Base-by-base conservation (phyloP, 1,140 invertebrate genomes). In the Manduca sexta region DNA sequence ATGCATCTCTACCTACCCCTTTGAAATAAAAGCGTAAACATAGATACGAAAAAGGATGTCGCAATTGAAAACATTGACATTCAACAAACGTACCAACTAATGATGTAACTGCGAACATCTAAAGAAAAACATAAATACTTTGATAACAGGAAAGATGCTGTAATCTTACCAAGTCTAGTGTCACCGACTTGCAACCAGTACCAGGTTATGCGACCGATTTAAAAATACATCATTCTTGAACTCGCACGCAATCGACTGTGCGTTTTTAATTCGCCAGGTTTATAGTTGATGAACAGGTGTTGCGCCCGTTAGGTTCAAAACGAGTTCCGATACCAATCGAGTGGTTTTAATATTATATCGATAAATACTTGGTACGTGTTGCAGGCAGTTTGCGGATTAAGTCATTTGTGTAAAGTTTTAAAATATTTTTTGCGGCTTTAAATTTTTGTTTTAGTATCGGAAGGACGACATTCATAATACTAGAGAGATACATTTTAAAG, bases 221-320 rank as follows among this genome's bases (percentile, higher is more conserved):
- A 29, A 34, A 52, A 21, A 45, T 18, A 1, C 39, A 34, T 41
- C 6, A 17, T 12, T 12, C n/a, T 18, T n/a, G 17, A 21, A 41
- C 7, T 26, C 12, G 2, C 18, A n/a, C 7, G 2, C 12, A 4
- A 15, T 5, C 1, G 26, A 8, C 12, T 21, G 5, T 11, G n/a
- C 40, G 12, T 43, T 35, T 34, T 33, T 13, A 45, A 43, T 45
- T 51, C 16, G 52, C 12, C 52, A 59, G 46, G 40, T 29, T 40
- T 41, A 52, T 40, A 49, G 33, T 49, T 26, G 50, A 45, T 44
- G 43, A 57, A 64, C 64, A 67, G 60, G 64, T 67, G 63, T 52
- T 17, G 45, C 31, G 50, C 45, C 64, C 60, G 64, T 67, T 67
- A 67, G 13, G 13, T 38, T n/a, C 16, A 14, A 11, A 65, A 65